Percentiles rank a stretch among this genome's conserved stretches.
phyloP scores from a whole-genome alignment of 2,113 vertebrate genomes.

The Petromus typicus region DNA sequence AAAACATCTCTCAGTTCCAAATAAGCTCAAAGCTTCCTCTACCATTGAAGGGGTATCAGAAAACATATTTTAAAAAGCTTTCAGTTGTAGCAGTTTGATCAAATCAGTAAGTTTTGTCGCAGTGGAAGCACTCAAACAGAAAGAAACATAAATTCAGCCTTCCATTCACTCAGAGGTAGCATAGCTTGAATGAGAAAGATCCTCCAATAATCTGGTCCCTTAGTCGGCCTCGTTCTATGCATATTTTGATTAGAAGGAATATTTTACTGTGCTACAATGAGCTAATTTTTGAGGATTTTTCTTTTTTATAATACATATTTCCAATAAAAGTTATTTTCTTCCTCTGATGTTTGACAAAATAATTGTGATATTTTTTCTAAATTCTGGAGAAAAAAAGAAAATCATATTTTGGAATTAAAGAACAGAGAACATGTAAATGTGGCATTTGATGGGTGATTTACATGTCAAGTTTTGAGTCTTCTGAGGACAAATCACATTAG shows the following conservation, averaged over 20 bases:
- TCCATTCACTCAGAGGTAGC: too few relatives aligned
- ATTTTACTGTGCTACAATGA: not conserved
- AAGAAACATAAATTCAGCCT: not conserved
- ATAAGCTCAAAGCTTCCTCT: conserved; percentile 80
- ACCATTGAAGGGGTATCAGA: conserved; percentile 62
- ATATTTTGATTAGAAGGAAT: not conserved
- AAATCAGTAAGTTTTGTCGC: not conserved
- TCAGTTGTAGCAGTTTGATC: conserved; percentile 3
- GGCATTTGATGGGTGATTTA: not conserved
- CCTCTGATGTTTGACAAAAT: not conserved
- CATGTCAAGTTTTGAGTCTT: not conserved
- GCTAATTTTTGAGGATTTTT: not conserved
- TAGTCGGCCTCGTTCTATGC: not conserved
- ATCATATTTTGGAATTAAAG: not conserved
- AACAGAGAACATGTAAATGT: not conserved
- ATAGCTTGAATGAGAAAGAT: not conserved
- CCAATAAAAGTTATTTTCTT: not conserved
- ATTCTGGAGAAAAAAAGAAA: not conserved
- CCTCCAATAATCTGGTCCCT: not conserved
- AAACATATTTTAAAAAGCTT: not conserved
- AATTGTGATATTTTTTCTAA: not conserved
- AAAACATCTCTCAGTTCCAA: not conserved
- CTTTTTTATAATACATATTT: not conserved
- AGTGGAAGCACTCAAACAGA: not conserved
- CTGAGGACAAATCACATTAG: not conserved